Evolutionary conservation across 2,113 vertebrate genomes (phyloP).

Genomic region (Calcarius ornatus): DNA sequence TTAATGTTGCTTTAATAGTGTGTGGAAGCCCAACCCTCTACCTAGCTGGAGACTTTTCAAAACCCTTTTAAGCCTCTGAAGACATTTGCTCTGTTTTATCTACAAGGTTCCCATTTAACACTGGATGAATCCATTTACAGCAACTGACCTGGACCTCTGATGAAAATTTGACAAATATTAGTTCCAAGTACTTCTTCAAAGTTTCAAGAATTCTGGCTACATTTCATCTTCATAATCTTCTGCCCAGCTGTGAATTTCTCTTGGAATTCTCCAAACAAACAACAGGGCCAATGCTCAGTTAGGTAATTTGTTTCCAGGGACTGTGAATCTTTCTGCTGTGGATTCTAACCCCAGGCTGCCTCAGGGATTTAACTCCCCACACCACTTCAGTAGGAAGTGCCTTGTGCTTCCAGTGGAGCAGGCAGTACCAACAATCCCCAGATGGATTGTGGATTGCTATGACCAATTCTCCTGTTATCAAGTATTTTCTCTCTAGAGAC

Average conservation of each 20-base stretch:
- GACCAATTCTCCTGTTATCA: background rate
- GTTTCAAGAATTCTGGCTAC: background rate
- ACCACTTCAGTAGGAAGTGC: background rate
- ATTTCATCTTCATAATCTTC: background rate
- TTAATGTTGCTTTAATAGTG: background rate
- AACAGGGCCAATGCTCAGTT: background rate
- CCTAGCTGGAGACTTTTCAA: background rate
- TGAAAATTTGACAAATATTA: conserved; percentile 14
- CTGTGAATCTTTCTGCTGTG: background rate
- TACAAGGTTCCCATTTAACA: background rate
- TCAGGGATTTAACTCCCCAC: background rate
- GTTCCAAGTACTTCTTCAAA: background rate
- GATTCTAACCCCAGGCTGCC: background rate
- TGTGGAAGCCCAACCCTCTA: background rate
- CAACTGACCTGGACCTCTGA: background rate
- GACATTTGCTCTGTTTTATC: background rate
- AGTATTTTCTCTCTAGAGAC: background rate
- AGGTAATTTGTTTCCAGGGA: background rate
- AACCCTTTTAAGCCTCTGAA: background rate
- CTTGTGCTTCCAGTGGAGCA: background rate
- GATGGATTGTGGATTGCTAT: background rate
- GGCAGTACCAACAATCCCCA: background rate
- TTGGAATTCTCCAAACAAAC: background rate
- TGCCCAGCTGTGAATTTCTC: background rate
- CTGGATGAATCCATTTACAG: background rate